Evolutionary conservation across 2,113 vertebrate species (phyloP).

Genomic region (Vulpes vulpes): DNA sequence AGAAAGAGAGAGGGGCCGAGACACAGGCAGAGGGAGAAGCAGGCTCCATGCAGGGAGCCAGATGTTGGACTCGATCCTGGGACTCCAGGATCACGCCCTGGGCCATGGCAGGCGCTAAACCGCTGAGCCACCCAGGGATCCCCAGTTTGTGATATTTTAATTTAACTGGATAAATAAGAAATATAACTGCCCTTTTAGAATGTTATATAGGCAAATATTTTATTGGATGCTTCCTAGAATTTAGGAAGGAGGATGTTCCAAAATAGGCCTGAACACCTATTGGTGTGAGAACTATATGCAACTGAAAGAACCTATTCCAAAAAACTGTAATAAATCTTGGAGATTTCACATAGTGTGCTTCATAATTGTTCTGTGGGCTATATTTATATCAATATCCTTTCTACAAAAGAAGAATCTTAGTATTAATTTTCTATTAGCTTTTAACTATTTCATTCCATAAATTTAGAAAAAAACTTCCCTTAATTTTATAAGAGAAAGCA

Average conservation of each 20-base stretch:
- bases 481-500: constrained; percentile 6
- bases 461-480: background rate
- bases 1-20: too few species aligned
- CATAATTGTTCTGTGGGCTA: background rate
- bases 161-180: constrained; percentile 42
- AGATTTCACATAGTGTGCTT: background rate
- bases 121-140: too few species aligned
- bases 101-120: too few species aligned
- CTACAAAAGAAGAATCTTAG: background rate
- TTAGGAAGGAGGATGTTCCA: background rate
- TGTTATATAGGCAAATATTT: constrained; percentile 19
- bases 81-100: too few species aligned
- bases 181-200: constrained; percentile 24
- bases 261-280: background rate
- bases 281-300: background rate
- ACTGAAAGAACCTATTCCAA: background rate
- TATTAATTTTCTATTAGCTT: background rate
- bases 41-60: too few species aligned
- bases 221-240: background rate
- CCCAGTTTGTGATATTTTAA: background rate
- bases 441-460: background rate
- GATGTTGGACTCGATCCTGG: too few species aligned
- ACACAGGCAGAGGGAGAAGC: too few species aligned
- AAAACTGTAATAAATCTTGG: background rate
- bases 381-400: background rate